These are phyloP conservation scores for Limenitis camilla DNA, from an alignment of 2,888 invertebrate species.

Conservation along the genomic window DNA sequence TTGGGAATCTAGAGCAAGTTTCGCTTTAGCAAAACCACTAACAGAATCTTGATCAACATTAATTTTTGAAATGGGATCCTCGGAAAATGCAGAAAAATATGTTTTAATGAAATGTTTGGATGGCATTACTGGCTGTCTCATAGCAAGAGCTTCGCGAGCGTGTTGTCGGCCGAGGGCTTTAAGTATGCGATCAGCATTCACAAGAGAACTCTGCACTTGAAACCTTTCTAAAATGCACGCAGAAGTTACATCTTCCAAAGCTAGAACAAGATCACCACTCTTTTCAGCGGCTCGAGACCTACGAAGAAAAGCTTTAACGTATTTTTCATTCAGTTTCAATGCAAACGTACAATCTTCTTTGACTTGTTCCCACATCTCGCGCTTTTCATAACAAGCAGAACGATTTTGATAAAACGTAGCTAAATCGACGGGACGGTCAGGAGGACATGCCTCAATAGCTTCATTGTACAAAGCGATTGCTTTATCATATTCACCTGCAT, in stretches of 20 bases:
- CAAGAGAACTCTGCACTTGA: constrained; percentile 84
- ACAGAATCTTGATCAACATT: constrained; percentile 53
- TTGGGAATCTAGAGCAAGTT: constrained; percentile 79
- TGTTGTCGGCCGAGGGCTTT: constrained; percentile 85
- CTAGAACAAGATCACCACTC: constrained; percentile 83
- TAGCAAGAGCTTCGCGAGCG: constrained; percentile 82
- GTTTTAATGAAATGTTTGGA: constrained; percentile 90
- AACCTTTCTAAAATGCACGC: constrained; percentile 94
- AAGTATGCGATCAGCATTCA: constrained; percentile 90
- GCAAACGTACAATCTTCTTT: constrained; percentile 91
- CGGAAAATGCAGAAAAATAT: constrained; percentile 90
- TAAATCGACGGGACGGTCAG: constrained; percentile 81
- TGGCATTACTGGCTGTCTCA: constrained; percentile 83
- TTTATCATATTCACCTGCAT: constrained; percentile 90
- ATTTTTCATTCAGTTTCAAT: constrained; percentile 86
- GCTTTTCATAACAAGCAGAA: constrained; percentile 94
- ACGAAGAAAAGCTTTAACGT: constrained; percentile 89
- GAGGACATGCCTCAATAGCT: constrained; percentile 93
- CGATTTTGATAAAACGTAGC: constrained; percentile 97
- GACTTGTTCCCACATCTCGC: constrained; percentile 88
- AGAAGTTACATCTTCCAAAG: constrained; percentile 94
- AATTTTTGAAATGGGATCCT: constrained; percentile 84
- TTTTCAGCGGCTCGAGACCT: constrained; percentile 89
- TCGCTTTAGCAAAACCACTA: constrained; percentile 82
- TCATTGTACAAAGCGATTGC: constrained; percentile 92